phyloP scores from a whole-genome alignment of 2,113 vertebrate species.

The Atherinomorus stipes region DNA sequence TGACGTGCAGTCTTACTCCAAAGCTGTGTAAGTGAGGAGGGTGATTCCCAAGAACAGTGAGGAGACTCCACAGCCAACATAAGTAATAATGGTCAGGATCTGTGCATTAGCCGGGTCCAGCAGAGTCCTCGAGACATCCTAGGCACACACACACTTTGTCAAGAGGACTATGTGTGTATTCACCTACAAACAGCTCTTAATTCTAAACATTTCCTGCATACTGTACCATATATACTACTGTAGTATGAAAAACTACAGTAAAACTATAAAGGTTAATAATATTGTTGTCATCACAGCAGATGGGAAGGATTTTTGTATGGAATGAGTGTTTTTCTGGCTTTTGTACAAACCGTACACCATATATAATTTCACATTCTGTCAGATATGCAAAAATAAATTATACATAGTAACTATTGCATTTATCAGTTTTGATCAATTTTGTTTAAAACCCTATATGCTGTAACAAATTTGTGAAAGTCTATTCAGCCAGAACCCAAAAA shows the following conservation, averaged over 20 bases:
- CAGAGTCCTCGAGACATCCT: slow-evolving; percentile 85
- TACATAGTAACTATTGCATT: too few relatives aligned
- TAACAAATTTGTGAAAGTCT: too few relatives aligned
- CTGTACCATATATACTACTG: too few relatives aligned
- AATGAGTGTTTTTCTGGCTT: too few relatives aligned
- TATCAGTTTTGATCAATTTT: too few relatives aligned
- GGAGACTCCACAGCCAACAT: slow-evolving; percentile 88
- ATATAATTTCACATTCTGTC: too few relatives aligned
- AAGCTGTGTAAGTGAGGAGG: slow-evolving; percentile 85
- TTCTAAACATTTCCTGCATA: too few relatives aligned
- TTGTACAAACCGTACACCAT: too few relatives aligned
- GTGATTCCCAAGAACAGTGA: slow-evolving; percentile 89
- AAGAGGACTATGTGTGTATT: neutral
- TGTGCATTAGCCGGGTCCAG: slow-evolving; percentile 76
- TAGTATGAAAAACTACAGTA: neutral
- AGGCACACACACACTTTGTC: slow-evolving; percentile 2
- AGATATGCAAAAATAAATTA: too few relatives aligned
- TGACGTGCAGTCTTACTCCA: slow-evolving; percentile 82
- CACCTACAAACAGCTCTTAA: neutral
- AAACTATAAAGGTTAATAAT: neutral
- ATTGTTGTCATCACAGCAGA: neutral
- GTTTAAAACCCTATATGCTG: too few relatives aligned
- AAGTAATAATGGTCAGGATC: slow-evolving; percentile 87
- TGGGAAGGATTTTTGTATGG: neutral
- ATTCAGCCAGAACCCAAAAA: too few relatives aligned